Base-by-base conservation (phyloP, 2,888 invertebrate species). In the Plebejus anna region DNA sequence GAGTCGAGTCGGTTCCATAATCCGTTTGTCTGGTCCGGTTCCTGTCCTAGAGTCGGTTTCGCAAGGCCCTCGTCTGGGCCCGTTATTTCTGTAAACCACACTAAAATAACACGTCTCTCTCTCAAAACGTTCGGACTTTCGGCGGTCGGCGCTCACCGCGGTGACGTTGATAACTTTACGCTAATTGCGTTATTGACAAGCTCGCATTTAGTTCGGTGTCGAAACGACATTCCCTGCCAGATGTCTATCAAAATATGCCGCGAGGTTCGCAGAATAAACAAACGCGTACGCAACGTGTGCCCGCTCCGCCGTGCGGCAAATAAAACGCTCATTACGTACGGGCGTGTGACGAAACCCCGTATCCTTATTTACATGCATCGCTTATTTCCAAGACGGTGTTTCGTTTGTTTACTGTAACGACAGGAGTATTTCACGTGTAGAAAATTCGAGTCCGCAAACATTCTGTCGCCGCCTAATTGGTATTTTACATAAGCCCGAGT, bases 151-250 rank as follows among this genome's bases (percentile, higher is more conserved):
- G 88, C 87, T 87, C 86, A 88, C 87, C 87, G 88, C 86, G 88
- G 84, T 86, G 90, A 90, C 91, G 92, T 90, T 91, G 90, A 92
- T 90, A 89, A 88, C 89, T 92, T 90, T 89, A 91, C 90, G 88
- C 92, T 93, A 92, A 94, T 92, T 91, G 87, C 90, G 87, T 88
- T 93, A 93, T 92, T 93, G 93, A 92, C 92, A 90, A 87, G 83
- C 82, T 84, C 84, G 86, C 85, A 85, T 88, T 87, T 87, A 86
- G 87, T 87, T 87, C 75, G 32, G 76, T 78, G 76, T 70, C 78
- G 71, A 75, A 71, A 76, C 61, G 47, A 42, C 51, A 75, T 47
- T 61, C 47, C 59, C 70, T 32, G 76, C 78, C 79, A 78, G 75
- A 79, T 78, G 76, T 36, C 42, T 9, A 75, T 66, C 32, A 5